These are phyloP conservation scores for Protomyctophum bolini DNA, from an alignment of 2,113 vertebrate species.

Conservation along the genomic window DNA sequence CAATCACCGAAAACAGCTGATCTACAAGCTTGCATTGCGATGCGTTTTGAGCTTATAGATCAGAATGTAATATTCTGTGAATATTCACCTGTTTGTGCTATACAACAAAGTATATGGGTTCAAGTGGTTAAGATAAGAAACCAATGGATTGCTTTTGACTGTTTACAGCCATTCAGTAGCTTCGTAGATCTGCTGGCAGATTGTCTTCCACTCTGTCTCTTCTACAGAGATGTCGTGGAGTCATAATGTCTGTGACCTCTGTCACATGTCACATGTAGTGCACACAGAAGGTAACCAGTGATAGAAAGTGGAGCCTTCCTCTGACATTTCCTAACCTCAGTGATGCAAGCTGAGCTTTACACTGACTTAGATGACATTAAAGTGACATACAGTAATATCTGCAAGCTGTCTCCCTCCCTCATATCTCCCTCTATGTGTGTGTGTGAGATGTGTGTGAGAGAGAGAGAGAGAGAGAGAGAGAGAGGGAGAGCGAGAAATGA, in stretches of 20 bases:
- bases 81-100: no score
- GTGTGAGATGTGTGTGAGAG: neutral
- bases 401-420: neutral
- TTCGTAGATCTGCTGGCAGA: neutral
- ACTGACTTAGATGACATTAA: slow-evolving; percentile 4
- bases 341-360: neutral
- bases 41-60: no score
- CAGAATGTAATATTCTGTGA: no score
- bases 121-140: slow-evolving; percentile 9
- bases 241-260: slow-evolving; percentile 38
- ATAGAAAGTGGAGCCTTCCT: slow-evolving; percentile 42
- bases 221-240: slow-evolving; percentile 10
- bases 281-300: slow-evolving; percentile 1
- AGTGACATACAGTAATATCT: neutral
- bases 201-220: neutral
- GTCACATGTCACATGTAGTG: slow-evolving; percentile 13
- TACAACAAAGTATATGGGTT: no score
- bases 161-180: neutral
- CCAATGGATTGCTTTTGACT: neutral
- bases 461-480: no score
- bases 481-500: no score
- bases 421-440: slow-evolving; percentile 4
- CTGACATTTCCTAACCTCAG: slow-evolving; percentile 36
- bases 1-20: no score
- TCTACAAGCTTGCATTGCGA: no score